These are phyloP conservation scores for Timandra comae DNA, from an alignment of 2,888 invertebrate species.

Conservation along the genomic window DNA sequence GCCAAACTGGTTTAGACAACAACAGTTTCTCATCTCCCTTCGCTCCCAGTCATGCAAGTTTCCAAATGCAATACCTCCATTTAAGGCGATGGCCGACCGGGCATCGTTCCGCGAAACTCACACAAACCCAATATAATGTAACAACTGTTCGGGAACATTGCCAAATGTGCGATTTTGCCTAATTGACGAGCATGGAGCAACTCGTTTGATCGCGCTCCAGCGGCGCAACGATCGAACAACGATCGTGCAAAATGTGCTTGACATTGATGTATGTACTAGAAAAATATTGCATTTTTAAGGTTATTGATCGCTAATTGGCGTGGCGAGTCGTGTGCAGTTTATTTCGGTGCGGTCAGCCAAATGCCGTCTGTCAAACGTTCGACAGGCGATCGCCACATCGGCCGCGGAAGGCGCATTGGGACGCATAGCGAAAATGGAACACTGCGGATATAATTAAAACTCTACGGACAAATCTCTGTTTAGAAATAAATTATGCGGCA, in stretches of 20 bases:
- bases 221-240: conserved; percentile 29
- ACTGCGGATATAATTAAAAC: conserved; percentile 73
- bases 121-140: conserved; percentile 44
- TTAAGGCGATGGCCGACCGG: conserved; percentile 39
- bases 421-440: conserved; percentile 71
- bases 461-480: conserved; percentile 59
- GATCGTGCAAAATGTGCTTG: conserved; percentile 27
- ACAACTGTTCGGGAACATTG: conserved; percentile 63
- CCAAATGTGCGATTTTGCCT: conserved; percentile 66
- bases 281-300: conserved; percentile 22
- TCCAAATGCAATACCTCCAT: conserved; percentile 39
- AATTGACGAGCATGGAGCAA: conserved; percentile 64
- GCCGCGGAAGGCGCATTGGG: conserved; percentile 61
- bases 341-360: conserved; percentile 4
- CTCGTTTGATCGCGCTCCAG: conserved; percentile 62
- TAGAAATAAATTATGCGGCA: too few relatives aligned
- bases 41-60: conserved; percentile 15
- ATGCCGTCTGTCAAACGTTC: conserved; percentile 35
- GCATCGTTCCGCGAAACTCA: conserved; percentile 44
- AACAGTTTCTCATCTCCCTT: conserved; percentile 3
- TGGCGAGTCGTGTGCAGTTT: conserved; percentile 14
- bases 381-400: conserved; percentile 54
- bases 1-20: too few relatives aligned
- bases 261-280: conserved; percentile 19
- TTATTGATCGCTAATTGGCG: conserved; percentile 45